phyloP scores from a whole-genome alignment of 2,888 invertebrate species.

The Lasioglossum malachurum region DNA sequence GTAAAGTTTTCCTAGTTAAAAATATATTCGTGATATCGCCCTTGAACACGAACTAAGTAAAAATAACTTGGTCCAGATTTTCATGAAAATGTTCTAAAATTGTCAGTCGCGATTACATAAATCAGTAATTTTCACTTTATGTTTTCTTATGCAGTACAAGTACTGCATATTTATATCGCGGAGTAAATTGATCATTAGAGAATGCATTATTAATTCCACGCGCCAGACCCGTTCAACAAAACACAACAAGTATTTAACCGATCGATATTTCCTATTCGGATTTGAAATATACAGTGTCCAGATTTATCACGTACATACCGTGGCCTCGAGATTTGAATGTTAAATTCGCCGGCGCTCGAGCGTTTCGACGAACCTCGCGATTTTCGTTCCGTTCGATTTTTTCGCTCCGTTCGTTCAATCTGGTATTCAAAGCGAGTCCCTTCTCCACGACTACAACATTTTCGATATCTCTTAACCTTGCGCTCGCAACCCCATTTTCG shows the following conservation, averaged over 20 bases:
- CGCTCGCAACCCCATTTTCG: conserved; percentile 46
- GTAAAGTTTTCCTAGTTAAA: neutral
- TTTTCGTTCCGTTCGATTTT: conserved; percentile 39
- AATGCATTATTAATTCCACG: conserved; percentile 7
- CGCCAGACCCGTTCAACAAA: neutral
- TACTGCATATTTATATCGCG: neutral
- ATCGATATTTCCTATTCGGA: neutral
- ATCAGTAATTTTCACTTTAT: neutral
- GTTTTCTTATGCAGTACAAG: neutral
- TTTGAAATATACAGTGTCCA: neutral
- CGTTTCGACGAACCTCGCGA: conserved; percentile 11
- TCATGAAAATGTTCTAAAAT: neutral
- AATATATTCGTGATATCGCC: neutral
- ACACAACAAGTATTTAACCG: conserved; percentile 5
- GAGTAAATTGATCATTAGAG: neutral
- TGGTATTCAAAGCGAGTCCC: conserved; percentile 57
- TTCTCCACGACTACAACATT: conserved; percentile 39
- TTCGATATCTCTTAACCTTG: conserved; percentile 70
- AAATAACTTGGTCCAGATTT: no score
- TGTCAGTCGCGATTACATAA: neutral
- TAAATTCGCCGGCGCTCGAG: conserved; percentile 10
- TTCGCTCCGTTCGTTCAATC: conserved; percentile 24
- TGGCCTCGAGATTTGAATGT: conserved; percentile 21
- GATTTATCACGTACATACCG: conserved; percentile 16
- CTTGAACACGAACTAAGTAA: neutral